phyloP scores from a whole-genome alignment of 2,113 vertebrate species.

The Collichthys lucidus region DNA sequence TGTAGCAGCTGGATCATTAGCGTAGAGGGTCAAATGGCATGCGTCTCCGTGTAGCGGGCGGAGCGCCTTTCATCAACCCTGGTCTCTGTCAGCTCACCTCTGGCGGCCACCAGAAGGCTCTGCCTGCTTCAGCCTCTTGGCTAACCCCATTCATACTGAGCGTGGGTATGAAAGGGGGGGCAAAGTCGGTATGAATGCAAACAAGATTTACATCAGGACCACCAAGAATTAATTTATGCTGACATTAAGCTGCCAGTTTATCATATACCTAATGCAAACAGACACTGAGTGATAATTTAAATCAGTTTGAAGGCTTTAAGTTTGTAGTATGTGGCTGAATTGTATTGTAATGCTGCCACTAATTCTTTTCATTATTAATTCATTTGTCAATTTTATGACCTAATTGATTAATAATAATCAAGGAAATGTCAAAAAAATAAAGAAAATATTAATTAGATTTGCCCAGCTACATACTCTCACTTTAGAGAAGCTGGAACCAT shows the following conservation, averaged over 20 bases:
- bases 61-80: slow-evolving; percentile 63
- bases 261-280: background rate
- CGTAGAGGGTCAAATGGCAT: slow-evolving; percentile 71
- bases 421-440: background rate
- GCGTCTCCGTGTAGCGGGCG: slow-evolving; percentile 50
- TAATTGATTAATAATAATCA: background rate
- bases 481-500: background rate
- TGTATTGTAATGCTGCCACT: too few species aligned
- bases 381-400: too few species aligned
- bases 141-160: slow-evolving; percentile 1
- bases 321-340: background rate
- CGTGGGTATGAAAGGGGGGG: background rate
- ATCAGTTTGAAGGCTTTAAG: background rate
- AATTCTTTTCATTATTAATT: too few species aligned
- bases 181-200: background rate
- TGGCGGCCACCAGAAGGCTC: slow-evolving; percentile 27
- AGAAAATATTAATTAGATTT: background rate
- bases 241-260: background rate
- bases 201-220: slow-evolving; percentile 6
- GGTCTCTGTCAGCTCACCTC: slow-evolving; percentile 57
- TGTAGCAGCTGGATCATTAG: slow-evolving; percentile 80
- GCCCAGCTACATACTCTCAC: too few species aligned
- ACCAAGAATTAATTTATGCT: background rate
- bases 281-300: background rate
- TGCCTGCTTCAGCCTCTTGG: slow-evolving; percentile 20